These are phyloP conservation scores for Ceyx erithaca DNA, from an alignment of 2,797 vertebrate species.

Conservation along the genomic window DNA sequence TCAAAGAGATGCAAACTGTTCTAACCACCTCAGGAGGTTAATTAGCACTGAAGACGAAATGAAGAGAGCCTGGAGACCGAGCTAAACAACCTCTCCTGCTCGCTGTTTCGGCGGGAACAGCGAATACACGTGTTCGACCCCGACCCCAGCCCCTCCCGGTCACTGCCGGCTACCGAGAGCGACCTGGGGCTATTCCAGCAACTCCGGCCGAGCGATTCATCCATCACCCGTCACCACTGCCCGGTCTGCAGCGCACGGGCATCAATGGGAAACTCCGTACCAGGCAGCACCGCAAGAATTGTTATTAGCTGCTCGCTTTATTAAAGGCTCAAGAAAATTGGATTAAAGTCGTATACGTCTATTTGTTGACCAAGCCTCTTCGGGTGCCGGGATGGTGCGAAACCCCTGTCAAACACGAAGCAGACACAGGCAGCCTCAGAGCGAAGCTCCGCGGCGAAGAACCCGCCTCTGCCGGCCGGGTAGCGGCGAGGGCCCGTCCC, in stretches of 20 bases:
- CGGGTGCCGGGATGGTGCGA: background rate
- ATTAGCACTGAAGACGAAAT: background rate
- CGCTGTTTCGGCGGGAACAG: background rate
- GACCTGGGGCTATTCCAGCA: rapidly evolving
- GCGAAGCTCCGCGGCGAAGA: background rate
- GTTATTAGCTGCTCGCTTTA: background rate
- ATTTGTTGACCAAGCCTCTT: rapidly evolving
- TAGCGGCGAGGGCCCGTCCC: too few species aligned
- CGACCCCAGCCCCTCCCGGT: background rate
- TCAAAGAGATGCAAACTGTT: background rate
- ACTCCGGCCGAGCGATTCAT: rapidly evolving
- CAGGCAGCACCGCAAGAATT: background rate
- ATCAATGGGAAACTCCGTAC: rapidly evolving
- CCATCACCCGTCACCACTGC: rapidly evolving
- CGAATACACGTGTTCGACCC: background rate
- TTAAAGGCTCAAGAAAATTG: background rate
- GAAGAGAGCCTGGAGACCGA: background rate
- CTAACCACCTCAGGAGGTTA: rapidly evolving
- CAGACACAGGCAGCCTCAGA: rapidly evolving
- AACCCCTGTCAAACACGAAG: background rate
- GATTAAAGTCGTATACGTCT: background rate
- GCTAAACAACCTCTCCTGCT: background rate
- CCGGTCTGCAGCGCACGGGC: background rate
- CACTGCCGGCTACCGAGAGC: background rate
- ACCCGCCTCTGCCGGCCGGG: background rate